Conservation (phyloP, 30 jellyfish, hydroid and myxozoan genomes). For the Rhopilema esculentum region DNA sequence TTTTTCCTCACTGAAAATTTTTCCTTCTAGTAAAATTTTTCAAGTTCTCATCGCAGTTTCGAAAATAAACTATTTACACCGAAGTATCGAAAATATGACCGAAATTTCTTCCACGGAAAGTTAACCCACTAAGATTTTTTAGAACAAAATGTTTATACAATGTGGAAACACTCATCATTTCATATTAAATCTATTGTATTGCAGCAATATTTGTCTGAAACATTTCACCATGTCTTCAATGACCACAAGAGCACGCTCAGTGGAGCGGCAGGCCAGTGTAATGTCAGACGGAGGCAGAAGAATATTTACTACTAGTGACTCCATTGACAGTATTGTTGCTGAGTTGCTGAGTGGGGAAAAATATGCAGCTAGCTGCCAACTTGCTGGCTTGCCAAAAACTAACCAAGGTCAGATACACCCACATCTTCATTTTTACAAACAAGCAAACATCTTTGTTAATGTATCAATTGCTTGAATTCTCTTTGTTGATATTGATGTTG, state of each 20-base stretch:
- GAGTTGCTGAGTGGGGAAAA: constrained; percentile 4
- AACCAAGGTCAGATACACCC: not conserved
- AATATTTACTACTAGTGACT: constrained; percentile 1
- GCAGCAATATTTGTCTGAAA: not conserved
- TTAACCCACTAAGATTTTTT: too few species aligned
- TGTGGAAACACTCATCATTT: not conserved
- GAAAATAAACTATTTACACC: too few species aligned
- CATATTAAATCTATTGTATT: not conserved
- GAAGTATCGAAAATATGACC: too few species aligned
- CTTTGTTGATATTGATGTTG: too few species aligned
- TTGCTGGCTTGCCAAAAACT: not conserved
- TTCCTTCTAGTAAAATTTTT: too few species aligned
- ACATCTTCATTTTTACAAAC: too few species aligned
- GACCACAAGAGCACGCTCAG: constrained; percentile 10
- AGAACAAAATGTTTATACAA: too few species aligned
- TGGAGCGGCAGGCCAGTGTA: not conserved
- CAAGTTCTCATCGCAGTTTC: too few species aligned
- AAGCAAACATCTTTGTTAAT: not conserved
- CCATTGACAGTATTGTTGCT: constrained; percentile 22
- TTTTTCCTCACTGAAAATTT: too few species aligned
- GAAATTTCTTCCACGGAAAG: too few species aligned
- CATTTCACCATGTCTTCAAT: not conserved
- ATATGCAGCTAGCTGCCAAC: not conserved
- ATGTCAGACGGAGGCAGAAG: constrained; percentile 7
- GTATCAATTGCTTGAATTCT: too few species aligned